These are phyloP conservation scores for Agelastica alni DNA, from an alignment of 2,888 invertebrate species.

Conservation along the genomic window DNA sequence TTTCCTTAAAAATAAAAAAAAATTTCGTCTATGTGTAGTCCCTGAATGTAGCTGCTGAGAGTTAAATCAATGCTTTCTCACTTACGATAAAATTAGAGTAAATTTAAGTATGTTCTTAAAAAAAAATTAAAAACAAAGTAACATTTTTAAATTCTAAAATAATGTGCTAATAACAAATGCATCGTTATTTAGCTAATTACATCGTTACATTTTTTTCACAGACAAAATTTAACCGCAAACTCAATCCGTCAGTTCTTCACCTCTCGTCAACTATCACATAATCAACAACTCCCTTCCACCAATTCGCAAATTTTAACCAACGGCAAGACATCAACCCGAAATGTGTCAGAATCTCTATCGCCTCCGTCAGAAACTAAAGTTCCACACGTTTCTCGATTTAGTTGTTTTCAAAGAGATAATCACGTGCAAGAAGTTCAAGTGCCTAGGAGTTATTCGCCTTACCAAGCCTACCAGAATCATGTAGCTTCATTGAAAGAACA, in stretches of 20 bases:
- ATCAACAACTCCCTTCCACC: conserved; percentile 30
- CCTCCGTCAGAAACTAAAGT: conserved; percentile 21
- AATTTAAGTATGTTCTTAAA: too few species aligned
- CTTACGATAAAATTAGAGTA: too few species aligned
- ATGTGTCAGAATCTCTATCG: conserved; percentile 13
- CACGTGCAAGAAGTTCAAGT: conserved; percentile 28
- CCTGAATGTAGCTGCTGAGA: too few species aligned
- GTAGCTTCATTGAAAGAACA: conserved; percentile 38
- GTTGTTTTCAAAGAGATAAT: conserved; percentile 48
- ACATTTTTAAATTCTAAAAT: too few species aligned
- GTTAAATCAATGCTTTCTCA: too few species aligned
- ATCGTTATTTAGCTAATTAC: too few species aligned
- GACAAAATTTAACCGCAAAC: conserved; percentile 42
- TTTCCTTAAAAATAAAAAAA: too few species aligned
- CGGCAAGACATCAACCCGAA: conserved; percentile 15
- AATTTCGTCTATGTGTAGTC: too few species aligned
- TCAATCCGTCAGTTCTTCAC: conserved; percentile 46
- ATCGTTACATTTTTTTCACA: conserved; percentile 29
- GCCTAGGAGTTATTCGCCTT: conserved; percentile 48
- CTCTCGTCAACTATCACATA: conserved; percentile 39
- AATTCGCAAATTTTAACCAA: conserved; percentile 21
- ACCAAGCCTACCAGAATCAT: conserved; percentile 49
- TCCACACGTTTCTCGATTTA: conserved; percentile 46
- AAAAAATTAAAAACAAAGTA: too few species aligned
- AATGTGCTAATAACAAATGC: too few species aligned